Evolutionary conservation across 2,797 vertebrate species (phyloP).

Genomic region (Hapalemur alaotrensis): DNA sequence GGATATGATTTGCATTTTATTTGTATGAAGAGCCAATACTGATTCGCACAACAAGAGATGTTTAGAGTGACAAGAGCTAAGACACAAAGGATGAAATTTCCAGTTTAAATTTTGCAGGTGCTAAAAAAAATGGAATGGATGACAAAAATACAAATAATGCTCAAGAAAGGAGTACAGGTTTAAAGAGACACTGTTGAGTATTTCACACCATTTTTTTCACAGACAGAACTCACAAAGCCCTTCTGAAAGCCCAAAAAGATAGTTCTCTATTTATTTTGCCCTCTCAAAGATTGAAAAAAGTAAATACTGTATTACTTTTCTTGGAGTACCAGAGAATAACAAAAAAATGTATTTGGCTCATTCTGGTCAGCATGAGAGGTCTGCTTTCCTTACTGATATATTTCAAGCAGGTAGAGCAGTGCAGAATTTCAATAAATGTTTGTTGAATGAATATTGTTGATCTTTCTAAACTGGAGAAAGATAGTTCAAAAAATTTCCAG

Average conservation of each 20-base stretch:
- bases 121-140: conserved; percentile 60
- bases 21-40: conserved; percentile 74
- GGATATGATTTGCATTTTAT: conserved; percentile 82
- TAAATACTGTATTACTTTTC: conserved; percentile 45
- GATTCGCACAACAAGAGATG: conserved; percentile 65
- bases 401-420: not conserved
- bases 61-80: conserved; percentile 69
- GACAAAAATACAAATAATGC: conserved; percentile 56
- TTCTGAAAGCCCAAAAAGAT: conserved; percentile 26
- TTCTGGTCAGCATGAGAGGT: not conserved
- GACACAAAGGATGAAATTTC: conserved; percentile 72
- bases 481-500: not conserved
- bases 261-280: conserved; percentile 40
- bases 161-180: conserved; percentile 26
- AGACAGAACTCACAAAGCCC: conserved; percentile 26
- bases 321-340: not conserved
- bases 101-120: conserved; percentile 76
- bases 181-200: conserved; percentile 44
- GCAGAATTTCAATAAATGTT: not conserved
- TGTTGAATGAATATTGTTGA: not conserved
- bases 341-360: not conserved
- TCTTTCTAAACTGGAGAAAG: not conserved
- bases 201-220: not conserved
- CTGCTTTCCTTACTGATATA: not conserved
- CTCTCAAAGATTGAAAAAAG: conserved; percentile 52